These are phyloP conservation scores for Drosophila truncata DNA, from an alignment of 1,140 invertebrate genomes.

Conservation along the genomic window DNA sequence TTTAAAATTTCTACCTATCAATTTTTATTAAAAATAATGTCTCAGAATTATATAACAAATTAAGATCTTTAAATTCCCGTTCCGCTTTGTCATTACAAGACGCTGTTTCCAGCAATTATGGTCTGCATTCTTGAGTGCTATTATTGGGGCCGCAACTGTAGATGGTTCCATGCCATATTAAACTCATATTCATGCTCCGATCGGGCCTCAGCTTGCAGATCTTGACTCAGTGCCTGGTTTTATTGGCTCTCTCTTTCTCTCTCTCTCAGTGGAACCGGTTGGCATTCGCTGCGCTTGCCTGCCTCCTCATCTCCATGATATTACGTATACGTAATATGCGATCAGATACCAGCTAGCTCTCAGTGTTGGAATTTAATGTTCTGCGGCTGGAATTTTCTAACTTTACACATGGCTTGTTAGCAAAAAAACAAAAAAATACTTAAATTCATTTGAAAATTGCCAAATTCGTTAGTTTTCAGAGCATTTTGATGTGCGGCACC, in stretches of 20 bases:
- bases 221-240: conserved; percentile 23
- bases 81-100: not conserved
- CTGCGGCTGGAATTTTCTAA: conserved; percentile 34
- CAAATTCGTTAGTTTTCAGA: conserved; percentile 24
- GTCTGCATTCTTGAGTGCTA: conserved; percentile 15
- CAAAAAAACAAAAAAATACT: conserved; percentile 4
- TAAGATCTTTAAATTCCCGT: not conserved
- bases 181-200: conserved; percentile 41
- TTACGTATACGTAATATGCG: conserved; percentile 52
- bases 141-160: conserved; percentile 14
- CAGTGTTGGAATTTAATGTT: conserved; percentile 17
- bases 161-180: conserved; percentile 14
- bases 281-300: conserved; percentile 56
- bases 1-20: not conserved
- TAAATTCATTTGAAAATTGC: conserved; percentile 24
- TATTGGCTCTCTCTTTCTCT: conserved; percentile 23
- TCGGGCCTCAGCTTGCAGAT: conserved; percentile 16
- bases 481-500: conserved; percentile 26
- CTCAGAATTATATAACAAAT: not conserved
- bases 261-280: conserved; percentile 38
- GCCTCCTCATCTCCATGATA: conserved; percentile 24
- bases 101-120: not conserved
- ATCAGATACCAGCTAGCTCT: conserved; percentile 54
- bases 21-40: not conserved
- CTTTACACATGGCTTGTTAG: conserved; percentile 33